phyloP scores from a whole-genome alignment of 2,888 invertebrate species.

The Venusia cambrica region DNA sequence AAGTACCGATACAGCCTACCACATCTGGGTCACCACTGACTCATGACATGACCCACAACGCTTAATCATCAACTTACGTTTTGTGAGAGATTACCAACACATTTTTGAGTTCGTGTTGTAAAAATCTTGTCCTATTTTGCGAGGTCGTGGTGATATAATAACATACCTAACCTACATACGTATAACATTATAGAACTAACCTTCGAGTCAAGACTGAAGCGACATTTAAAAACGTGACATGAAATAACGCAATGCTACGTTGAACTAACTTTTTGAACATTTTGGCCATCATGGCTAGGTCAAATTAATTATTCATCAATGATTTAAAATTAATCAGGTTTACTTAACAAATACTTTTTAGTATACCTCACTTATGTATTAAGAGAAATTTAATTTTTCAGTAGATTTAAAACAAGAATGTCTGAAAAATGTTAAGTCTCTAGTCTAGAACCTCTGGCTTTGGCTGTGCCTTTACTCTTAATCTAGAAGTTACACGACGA shows the following conservation, averaged over 20 bases:
- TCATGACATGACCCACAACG: constrained; percentile 59
- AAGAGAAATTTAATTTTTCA: too few species aligned
- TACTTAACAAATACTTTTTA: too few species aligned
- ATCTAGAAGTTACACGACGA: too few species aligned
- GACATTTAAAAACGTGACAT: constrained; percentile 21
- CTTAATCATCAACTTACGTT: constrained; percentile 61
- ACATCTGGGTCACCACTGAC: constrained; percentile 71
- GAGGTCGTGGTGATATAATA: constrained; percentile 33
- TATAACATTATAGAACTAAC: constrained; percentile 27
- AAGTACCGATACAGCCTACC: constrained; percentile 67
- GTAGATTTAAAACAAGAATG: too few species aligned
- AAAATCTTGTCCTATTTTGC: constrained; percentile 33
- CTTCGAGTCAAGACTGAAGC: constrained; percentile 29
- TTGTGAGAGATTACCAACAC: constrained; percentile 39
- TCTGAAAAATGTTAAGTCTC: too few species aligned
- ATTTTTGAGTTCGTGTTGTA: constrained; percentile 32
- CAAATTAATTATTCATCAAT: too few species aligned
- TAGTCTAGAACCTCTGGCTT: too few species aligned
- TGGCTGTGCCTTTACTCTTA: too few species aligned
- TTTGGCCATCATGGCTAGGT: too few species aligned
- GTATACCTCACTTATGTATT: too few species aligned
- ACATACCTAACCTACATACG: constrained; percentile 30
- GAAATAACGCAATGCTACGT: constrained; percentile 21
- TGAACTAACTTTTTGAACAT: too few species aligned
- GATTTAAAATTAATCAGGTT: too few species aligned